phyloP scores from a whole-genome alignment of 2,888 invertebrate genomes.

The Nomada ruficornis region DNA sequence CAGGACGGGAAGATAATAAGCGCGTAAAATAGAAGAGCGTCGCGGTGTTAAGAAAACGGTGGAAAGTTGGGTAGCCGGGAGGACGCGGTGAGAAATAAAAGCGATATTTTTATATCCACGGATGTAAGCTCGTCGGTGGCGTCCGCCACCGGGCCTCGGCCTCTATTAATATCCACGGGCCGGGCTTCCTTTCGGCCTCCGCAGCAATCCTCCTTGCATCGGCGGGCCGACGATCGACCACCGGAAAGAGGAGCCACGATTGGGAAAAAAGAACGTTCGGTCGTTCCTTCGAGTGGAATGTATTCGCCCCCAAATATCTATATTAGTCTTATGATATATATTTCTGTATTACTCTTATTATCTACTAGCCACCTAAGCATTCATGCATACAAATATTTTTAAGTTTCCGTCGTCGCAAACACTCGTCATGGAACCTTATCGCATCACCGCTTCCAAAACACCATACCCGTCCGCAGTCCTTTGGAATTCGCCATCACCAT shows the following conservation, averaged over 20 bases:
- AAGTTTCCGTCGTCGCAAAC: too few relatives aligned
- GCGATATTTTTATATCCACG: conserved; percentile 83
- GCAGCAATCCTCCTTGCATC: conserved; percentile 62
- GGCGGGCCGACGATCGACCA: conserved; percentile 56
- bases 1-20: conserved; percentile 20
- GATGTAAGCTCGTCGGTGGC: conserved; percentile 77
- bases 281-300: background rate
- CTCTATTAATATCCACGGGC: conserved; percentile 83
- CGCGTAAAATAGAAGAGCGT: conserved; percentile 26
- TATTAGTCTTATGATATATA: too few relatives aligned
- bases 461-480: too few relatives aligned
- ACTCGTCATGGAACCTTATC: too few relatives aligned
- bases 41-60: conserved; percentile 33
- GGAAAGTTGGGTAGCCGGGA: conserved; percentile 56
- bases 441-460: too few relatives aligned
- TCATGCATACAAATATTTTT: too few relatives aligned
- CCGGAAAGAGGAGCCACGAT: conserved; percentile 41
- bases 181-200: conserved; percentile 76
- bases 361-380: too few relatives aligned
- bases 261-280: conserved; percentile 13
- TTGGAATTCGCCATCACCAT: too few relatives aligned
- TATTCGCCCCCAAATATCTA: too few relatives aligned
- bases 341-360: too few relatives aligned
- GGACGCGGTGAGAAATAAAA: conserved; percentile 74
- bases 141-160: conserved; percentile 78